Evolutionary conservation across 2,888 invertebrate genomes (phyloP).

Genomic region (Trachelus stipa): DNA sequence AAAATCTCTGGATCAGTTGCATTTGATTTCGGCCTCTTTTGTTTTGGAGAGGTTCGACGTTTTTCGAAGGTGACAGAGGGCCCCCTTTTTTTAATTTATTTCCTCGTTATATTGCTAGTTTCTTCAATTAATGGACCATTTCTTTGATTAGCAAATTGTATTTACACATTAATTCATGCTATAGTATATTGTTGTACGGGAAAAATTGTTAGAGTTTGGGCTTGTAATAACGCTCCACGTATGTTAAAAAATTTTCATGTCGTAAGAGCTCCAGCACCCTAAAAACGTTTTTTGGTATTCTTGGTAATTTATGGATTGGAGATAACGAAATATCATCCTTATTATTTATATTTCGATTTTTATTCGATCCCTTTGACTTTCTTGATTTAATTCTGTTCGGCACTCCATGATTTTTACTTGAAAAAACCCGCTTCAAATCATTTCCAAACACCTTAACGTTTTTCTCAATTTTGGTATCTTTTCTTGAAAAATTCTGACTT

Average conservation of each 20-base stretch:
- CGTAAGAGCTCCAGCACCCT: slow-evolving; percentile 31
- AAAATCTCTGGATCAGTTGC: slow-evolving; percentile 65
- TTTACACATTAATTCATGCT: neutral
- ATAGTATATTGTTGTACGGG: neutral
- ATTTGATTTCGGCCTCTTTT: slow-evolving; percentile 66
- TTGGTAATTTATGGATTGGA: neutral
- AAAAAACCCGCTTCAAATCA: neutral
- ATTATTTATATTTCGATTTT: slow-evolving; percentile 4
- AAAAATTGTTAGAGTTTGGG: slow-evolving; percentile 11
- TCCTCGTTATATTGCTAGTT: neutral
- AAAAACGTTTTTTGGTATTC: slow-evolving; percentile 36
- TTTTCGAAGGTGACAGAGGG: slow-evolving; percentile 58
- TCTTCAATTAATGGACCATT: neutral
- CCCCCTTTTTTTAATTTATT: neutral
- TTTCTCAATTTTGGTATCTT: neutral
- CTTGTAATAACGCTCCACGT: slow-evolving; percentile 31
- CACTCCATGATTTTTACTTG: neutral
- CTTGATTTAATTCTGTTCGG: neutral
- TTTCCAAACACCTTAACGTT: neutral
- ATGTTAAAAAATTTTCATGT: slow-evolving; percentile 36
- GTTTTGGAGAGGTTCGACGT: slow-evolving; percentile 65
- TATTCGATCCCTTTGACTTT: slow-evolving; percentile 16
- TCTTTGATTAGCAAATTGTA: neutral
- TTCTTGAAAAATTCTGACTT: neutral
- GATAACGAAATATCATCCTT: neutral